Evolutionary conservation across 2,797 vertebrate genomes (phyloP).

Genomic region (Botia almorhae): DNA sequence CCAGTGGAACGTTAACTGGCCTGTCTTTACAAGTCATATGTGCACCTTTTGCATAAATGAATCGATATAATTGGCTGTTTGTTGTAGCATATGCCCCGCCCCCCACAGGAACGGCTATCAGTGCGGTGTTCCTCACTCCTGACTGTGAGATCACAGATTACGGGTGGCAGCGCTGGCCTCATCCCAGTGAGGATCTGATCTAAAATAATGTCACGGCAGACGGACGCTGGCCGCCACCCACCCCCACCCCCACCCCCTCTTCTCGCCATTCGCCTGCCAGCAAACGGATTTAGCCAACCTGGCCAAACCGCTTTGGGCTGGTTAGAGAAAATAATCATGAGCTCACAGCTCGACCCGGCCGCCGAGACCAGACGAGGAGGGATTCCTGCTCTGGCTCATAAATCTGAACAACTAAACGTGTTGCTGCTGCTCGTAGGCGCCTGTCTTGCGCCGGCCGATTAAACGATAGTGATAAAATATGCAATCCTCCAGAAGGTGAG

Average conservation of each 20-base stretch:
- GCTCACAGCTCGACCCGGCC: constrained; percentile 41
- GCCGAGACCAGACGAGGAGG: constrained; percentile 38
- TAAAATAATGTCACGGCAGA: constrained; percentile 52
- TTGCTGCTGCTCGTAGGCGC: constrained; percentile 34
- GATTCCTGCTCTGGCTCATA: constrained; percentile 50
- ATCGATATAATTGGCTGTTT: constrained; percentile 16
- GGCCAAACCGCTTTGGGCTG: constrained; percentile 55
- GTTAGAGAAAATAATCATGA: constrained; percentile 59
- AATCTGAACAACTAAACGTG: constrained; percentile 50
- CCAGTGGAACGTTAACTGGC: constrained; percentile 13
- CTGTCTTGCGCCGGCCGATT: constrained; percentile 45
- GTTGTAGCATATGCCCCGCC: constrained; percentile 37
- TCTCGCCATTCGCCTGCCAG: constrained; percentile 22
- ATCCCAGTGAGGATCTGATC: constrained; percentile 42
- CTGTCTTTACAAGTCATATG: not conserved
- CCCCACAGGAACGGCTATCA: constrained; percentile 11
- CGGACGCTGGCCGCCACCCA: not conserved
- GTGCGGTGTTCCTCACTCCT: constrained; percentile 11
- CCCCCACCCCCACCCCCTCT: not conserved
- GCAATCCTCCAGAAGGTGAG: constrained; percentile 33
- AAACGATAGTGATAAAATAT: constrained; percentile 55
- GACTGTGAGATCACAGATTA: constrained; percentile 48
- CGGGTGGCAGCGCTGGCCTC: constrained; percentile 4
- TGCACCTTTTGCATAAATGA: constrained; percentile 9
- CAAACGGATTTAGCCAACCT: constrained; percentile 9